Conservation (phyloP, 2,797 vertebrate species). For the Leucoraja ocellata region DNA sequence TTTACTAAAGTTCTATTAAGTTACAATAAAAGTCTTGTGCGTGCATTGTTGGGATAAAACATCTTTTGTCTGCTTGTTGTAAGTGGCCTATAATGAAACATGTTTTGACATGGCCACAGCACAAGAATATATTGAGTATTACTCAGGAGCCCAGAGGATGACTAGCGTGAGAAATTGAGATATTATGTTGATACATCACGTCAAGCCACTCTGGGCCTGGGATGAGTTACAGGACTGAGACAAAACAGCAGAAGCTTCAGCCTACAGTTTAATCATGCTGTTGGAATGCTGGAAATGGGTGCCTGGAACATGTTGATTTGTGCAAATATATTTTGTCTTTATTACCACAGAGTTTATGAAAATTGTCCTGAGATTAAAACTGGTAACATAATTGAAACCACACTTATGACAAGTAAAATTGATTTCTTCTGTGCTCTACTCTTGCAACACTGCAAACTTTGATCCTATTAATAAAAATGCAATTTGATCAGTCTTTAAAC, state of each 20-base stretch:
- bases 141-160: background rate
- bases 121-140: background rate
- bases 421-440: background rate
- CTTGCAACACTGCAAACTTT: background rate
- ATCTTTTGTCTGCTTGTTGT: background rate
- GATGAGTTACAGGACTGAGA: background rate
- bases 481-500: background rate
- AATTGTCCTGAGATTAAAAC: background rate
- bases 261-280: background rate
- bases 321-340: background rate
- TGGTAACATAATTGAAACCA: background rate
- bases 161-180: background rate
- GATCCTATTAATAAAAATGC: background rate
- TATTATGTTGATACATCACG: background rate
- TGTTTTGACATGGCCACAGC: background rate
- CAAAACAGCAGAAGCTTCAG: background rate
- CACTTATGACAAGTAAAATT: background rate
- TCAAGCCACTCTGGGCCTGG: background rate
- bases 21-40: background rate
- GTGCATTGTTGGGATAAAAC: background rate
- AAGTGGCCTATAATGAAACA: background rate
- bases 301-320: background rate
- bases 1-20: background rate
- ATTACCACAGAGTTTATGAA: background rate
- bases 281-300: background rate